A percentile compares a stretch with the other conserved stretches of the same genome.
Evolutionary conservation across 2,888 invertebrate genomes (phyloP).

Genomic region (Pollenia griseotomentosa): DNA sequence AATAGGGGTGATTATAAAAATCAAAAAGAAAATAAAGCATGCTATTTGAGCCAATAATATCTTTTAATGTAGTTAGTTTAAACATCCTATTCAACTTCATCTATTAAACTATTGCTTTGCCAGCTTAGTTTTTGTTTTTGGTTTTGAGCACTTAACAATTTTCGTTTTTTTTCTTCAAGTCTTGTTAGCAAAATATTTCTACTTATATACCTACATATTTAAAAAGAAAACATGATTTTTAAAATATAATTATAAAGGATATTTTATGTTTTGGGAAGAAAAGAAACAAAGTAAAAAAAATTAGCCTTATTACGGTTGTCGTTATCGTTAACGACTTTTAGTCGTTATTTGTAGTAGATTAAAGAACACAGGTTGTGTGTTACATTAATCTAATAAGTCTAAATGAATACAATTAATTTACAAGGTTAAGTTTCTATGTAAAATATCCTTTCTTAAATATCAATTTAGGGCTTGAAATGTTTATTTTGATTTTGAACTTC

Average conservation of each 20-base stretch:
- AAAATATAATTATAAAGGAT: not conserved
- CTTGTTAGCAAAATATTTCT: not conserved
- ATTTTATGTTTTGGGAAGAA: not conserved
- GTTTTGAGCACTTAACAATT: conserved; percentile 30
- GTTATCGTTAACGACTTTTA: too few relatives aligned
- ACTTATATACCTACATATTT: not conserved
- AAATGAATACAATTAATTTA: too few relatives aligned
- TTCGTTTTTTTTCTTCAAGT: not conserved
- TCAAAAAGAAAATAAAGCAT: conserved; percentile 30
- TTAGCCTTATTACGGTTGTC: too few relatives aligned
- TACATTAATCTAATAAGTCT: too few relatives aligned
- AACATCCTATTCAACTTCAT: conserved; percentile 5
- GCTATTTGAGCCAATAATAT: conserved; percentile 39
- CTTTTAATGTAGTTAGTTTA: conserved; percentile 14
- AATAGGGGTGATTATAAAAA: too few relatives aligned
- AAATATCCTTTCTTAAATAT: not conserved
- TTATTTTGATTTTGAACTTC: conserved; percentile 5
- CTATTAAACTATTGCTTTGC: conserved; percentile 57
- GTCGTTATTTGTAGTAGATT: too few relatives aligned
- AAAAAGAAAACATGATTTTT: not conserved
- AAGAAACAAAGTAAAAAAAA: too few relatives aligned
- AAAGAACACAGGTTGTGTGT: too few relatives aligned
- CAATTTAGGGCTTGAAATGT: not conserved
- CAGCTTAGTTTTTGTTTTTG: conserved; percentile 61
- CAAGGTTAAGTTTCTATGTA: not conserved